Evolutionary conservation across 1,140 invertebrate genomes (phyloP), one percentile per base, ranked within the genome.

Genomic region (Phthorimaea operculella): DNA sequence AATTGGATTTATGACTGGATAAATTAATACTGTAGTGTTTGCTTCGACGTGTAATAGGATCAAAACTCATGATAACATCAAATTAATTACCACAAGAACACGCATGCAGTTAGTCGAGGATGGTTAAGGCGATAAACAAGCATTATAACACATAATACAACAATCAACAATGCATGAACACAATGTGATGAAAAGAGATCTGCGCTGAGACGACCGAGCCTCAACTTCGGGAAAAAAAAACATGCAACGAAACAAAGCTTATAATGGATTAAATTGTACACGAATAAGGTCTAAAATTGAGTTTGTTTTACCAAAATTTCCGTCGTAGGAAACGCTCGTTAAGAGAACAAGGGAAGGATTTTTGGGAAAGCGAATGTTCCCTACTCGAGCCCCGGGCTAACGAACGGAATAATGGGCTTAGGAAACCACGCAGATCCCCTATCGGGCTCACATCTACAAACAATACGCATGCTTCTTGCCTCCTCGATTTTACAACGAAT

Each of bases 401-500:
- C 51, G 51, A 51, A 53, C 45, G 50, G 48, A 48, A 64, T 49
- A 55, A 66, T 59, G 51, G 57, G 49, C 47, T 45, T 62, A 34
- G 33, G 52, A 51, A 61, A 64, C 57, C 68, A 69, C 72, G 72
- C 78, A 79, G 76, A 79, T 74, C 78, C 70, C 63, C 69, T 62
- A 68, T 70, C 68, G 58, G 51, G 52, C 62, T 68, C 69, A 76
- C 74, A 71, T 66, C 50, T 55, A 48, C 53, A 63, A 62, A 63
- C 58, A 58, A 72, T 68, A 81, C 88, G 88, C 88, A 89, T 89
- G 88, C 88, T 89, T 88, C 88, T 87, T 89, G 88, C 88, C 87
- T 88, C 70, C 70, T 68, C 72, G 64, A 64, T 74, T 69, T 62
- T 62, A 52, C 65, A 52, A 66, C 72, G 76, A 81, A 82, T 83